Base-by-base conservation (phyloP, 2,113 vertebrate genomes). In the Cervus canadensis region DNA sequence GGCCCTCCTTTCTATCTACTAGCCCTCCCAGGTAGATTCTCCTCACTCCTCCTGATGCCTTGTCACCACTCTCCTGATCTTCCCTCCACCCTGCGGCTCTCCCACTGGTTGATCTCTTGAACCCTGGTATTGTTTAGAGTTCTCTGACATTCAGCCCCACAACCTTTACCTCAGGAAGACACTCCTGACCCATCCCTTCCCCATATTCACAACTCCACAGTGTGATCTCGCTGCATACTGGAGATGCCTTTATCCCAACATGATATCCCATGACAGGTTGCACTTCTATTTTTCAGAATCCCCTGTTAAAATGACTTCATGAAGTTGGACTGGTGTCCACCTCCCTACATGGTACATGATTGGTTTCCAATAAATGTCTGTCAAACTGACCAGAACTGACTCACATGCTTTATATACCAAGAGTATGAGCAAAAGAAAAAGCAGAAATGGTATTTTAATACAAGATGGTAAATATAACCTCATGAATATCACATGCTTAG, bases 311-410 rank as follows among this genome's bases (percentile, higher is more conserved):
- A 40, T 4, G 52, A 43, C 59, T 56, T 43, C 21, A 4, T 14
- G 48, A 81, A 12, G 60, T 2, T 25, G 33, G 0, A 50, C 25
- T 45, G 50, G 33, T 23, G 16, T 28, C 79, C 21, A 25, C 4
- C 60, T 56, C 5, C 1, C 10, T 23, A 33, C 71, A 15, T 1
- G 13, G 59, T 48, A 17, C 26, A 10, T 6, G 0, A 6, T 7
- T 6, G 25, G 57, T 5, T 54, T 15, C 78, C 52, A 30, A 12
- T 59, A n/a, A 15, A 21, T 2, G 30, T 40, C 48, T 45, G 76
- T 71, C 25, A 23, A 3, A 62, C 36, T 0, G 0, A 62, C 43
- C 30, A 81, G 79, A 86, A 33, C 25, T 74, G 85, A 54, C 52
- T 16, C 59, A 23, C 30, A 15, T 4, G 25, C 13, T n/a, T 26